Evolutionary conservation across 2,888 invertebrate species (phyloP).

Genomic region (Anthrax anthrax): DNA sequence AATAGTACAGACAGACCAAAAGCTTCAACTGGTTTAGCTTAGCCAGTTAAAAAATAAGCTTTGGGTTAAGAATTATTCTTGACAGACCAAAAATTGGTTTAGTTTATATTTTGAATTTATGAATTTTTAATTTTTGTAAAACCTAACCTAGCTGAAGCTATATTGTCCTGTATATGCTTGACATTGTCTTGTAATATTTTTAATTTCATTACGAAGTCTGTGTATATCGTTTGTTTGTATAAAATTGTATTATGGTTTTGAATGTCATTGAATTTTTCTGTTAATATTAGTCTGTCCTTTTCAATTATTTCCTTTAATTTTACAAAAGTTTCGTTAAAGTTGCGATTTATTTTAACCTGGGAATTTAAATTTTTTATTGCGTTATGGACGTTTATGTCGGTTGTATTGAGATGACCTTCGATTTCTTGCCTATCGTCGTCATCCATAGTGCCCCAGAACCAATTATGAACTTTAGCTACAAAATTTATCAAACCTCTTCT

Average conservation of each 20-base stretch:
- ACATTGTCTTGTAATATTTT: neutral
- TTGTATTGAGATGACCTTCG: constrained; percentile 2
- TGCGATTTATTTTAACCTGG: constrained; percentile 3
- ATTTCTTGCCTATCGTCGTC: neutral
- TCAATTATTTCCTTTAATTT: too few species aligned
- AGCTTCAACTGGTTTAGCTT: too few species aligned
- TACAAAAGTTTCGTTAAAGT: too few species aligned
- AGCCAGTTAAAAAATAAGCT: too few species aligned
- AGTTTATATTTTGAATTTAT: too few species aligned
- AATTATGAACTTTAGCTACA: constrained; percentile 1
- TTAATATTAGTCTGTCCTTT: neutral
- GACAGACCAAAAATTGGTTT: too few species aligned
- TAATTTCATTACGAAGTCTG: constrained; percentile 1
- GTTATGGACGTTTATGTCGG: constrained; percentile 3
- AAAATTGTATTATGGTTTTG: constrained; percentile 1
- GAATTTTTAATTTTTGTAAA: too few species aligned
- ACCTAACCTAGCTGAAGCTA: constrained; percentile 1
- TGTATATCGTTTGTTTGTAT: neutral
- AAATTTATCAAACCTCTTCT: constrained; percentile 3
- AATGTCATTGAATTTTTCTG: too few species aligned
- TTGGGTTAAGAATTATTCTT: too few species aligned
- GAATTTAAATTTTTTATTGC: constrained; percentile 1
- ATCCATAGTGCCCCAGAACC: constrained; percentile 5
- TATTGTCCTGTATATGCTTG: neutral
- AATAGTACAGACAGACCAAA: too few species aligned